These are phyloP conservation scores for Gonioctena quinquepunctata DNA, from an alignment of 1,140 invertebrate genomes.

Conservation along the genomic window DNA sequence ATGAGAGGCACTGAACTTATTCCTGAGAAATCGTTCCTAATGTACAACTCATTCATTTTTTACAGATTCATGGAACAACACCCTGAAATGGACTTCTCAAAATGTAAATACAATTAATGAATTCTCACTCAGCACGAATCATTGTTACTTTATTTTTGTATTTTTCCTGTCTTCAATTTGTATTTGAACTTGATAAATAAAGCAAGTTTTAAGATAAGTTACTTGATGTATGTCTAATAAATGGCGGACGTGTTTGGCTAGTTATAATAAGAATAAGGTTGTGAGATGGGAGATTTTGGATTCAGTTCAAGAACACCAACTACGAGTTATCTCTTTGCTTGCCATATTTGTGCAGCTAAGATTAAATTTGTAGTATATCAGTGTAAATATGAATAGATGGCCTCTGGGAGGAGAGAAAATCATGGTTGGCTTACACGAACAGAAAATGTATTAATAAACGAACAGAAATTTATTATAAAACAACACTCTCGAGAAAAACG, in stretches of 20 bases:
- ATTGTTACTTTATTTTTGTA: not conserved
- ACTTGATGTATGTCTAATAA: not conserved
- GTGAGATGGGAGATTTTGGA: not conserved
- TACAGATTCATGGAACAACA: conserved; percentile 96
- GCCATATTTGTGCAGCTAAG: too few relatives aligned
- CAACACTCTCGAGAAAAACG: too few relatives aligned
- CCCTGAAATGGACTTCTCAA: conserved; percentile 99
- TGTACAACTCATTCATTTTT: conserved; percentile 59
- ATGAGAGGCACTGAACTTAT: too few relatives aligned
- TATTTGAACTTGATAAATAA: not conserved
- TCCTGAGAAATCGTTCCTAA: too few relatives aligned
- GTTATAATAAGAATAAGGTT: not conserved
- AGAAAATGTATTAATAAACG: too few relatives aligned
- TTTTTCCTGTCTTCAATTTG: not conserved
- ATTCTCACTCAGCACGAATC: not conserved
- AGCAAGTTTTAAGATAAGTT: not conserved
- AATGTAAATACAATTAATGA: conserved; percentile 92
- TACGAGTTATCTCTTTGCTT: too few relatives aligned
- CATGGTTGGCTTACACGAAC: too few relatives aligned
- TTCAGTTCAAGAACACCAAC: too few relatives aligned
- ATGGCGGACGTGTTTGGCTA: not conserved
- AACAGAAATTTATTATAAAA: too few relatives aligned
- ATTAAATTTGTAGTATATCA: too few relatives aligned
- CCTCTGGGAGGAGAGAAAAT: too few relatives aligned
- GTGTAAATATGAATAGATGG: too few relatives aligned